Base-by-base conservation (phyloP, 1,140 invertebrate genomes). In the Nautilus pompilius region DNA sequence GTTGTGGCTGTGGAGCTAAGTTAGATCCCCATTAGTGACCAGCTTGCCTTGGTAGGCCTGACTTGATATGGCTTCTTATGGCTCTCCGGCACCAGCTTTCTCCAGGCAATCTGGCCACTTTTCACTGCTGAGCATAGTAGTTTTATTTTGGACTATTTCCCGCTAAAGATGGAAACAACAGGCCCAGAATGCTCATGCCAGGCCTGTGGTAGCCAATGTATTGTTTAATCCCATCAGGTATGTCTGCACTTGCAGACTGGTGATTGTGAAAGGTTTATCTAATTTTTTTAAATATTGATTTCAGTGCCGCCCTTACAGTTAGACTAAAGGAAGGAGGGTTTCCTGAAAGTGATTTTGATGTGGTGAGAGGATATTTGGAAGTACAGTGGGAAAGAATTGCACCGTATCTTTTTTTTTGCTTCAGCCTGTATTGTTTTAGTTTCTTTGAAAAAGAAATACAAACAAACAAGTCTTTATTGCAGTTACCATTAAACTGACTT, bases 321-420 rank as follows among this genome's bases (percentile, higher is more conserved):
- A 88, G 90, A 73, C 86, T 99, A 41, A 89, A 88, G 45, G 96
- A 99, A 78, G 89, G 89, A 61, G 91, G 91, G 59, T 98, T 99
- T 84, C 91, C 93, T 67, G 87, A 91, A 17, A 90, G 94, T 72
- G 90, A 91, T 58, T 98, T 98, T 80, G 87, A 91, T 59, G 87
- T 93, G 58, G 89, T 94, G 33, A 90, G 90, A 70, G 94, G 95
- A 63, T 89, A 93, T 81, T 83, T 93, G 33, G 87, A 89, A 55
- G 90, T 93, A 0, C 87, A 87, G 66, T 91, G 97, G 76, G 91
- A 95, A 67, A 87, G 95, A 76, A 93, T 98, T 77, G 89, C 93
- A 46, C 93, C 95, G 79, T 83, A 84, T 82, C 80, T 77, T 82
- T 82, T 68, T 41, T n/a, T n/a, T n/a, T n/a, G n/a, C n/a, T n/a